phyloP scores from a whole-genome alignment of 2,888 invertebrate genomes.

The Cryptops parisi region DNA sequence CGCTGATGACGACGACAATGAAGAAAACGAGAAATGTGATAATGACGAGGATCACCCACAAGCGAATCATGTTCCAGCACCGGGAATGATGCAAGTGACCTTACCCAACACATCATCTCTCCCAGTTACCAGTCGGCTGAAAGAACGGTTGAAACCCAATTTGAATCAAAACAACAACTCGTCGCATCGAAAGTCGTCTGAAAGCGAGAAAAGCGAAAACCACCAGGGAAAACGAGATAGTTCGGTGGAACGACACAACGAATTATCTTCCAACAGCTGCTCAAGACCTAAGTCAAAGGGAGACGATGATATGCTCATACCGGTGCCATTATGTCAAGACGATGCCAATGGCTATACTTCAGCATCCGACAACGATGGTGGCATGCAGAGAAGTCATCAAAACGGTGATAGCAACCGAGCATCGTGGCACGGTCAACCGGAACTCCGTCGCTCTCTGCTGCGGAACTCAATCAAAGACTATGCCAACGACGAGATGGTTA shows the following conservation, averaged over 20 bases:
- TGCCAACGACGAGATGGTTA: neutral
- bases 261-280: no score
- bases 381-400: no score
- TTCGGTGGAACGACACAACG: no score
- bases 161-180: neutral
- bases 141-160: no score
- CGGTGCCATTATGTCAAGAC: neutral
- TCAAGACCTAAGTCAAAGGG: no score
- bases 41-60: neutral
- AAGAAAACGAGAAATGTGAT: neutral
- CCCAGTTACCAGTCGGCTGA: neutral
- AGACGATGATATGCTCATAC: neutral
- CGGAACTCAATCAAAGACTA: neutral
- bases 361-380: neutral
- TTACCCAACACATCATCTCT: neutral
- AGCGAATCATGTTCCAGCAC: neutral
- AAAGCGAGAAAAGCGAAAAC: neutral
- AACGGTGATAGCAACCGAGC: no score
- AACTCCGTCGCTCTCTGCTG: neutral
- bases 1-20: neutral
- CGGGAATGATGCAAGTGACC: neutral
- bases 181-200: neutral
- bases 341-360: neutral
- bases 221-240: no score
- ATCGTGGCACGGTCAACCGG: no score